Evolutionary conservation across 1,140 invertebrate genomes (phyloP).

Genomic region (Drosophila saltans): DNA sequence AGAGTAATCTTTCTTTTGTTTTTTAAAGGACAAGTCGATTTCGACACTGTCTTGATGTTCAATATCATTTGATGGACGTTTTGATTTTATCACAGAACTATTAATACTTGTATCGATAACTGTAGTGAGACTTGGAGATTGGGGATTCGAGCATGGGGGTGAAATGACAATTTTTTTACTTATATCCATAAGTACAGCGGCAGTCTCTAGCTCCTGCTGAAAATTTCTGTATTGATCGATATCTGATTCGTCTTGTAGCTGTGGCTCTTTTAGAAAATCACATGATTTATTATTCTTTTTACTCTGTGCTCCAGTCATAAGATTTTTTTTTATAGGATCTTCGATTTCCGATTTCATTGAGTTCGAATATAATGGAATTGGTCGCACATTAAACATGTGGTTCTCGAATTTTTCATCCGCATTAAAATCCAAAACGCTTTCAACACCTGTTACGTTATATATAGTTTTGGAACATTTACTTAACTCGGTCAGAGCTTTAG

Average conservation of each 20-base stretch:
- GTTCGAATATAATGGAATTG: conserved; percentile 49
- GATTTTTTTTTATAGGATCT: conserved; percentile 31
- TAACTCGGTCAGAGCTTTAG: conserved; percentile 80
- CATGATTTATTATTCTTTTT: conserved; percentile 27
- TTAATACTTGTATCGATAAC: conserved; percentile 79
- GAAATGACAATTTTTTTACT: conserved; percentile 83
- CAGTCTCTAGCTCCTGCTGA: conserved; percentile 82
- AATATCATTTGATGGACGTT: conserved; percentile 72
- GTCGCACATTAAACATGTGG: conserved; percentile 35
- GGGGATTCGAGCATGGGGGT: conserved; percentile 80
- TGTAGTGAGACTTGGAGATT: conserved; percentile 77
- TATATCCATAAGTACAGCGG: conserved; percentile 82
- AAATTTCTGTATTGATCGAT: conserved; percentile 71
- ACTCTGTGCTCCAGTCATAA: conserved; percentile 24
- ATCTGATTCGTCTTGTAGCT: conserved; percentile 43
- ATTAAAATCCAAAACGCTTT: conserved; percentile 22
- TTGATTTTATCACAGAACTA: conserved; percentile 83
- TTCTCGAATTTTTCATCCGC: conserved; percentile 41
- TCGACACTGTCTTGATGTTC: conserved; percentile 70
- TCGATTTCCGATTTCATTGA: conserved; percentile 47
- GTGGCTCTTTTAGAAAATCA: conserved; percentile 13
- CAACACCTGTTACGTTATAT: conserved; percentile 53
- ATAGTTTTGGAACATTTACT: conserved; percentile 75
- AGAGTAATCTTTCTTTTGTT: conserved; percentile 59
- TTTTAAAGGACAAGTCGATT: conserved; percentile 81